Conservation (phyloP, 2,888 invertebrate genomes). For the Margaritifera margaritifera region DNA sequence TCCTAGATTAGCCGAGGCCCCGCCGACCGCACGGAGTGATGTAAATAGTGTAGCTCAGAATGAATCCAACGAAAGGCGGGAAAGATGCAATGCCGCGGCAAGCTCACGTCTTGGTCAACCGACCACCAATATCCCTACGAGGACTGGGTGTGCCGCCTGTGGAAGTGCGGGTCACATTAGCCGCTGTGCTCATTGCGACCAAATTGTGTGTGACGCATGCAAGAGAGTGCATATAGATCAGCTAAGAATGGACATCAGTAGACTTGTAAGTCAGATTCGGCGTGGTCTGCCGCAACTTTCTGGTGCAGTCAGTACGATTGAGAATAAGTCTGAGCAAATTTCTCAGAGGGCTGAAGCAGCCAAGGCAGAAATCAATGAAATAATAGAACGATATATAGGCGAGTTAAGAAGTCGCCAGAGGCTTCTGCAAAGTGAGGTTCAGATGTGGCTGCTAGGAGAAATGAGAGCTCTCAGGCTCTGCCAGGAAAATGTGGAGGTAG, state of each 20-base stretch:
- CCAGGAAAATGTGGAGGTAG: conserved; percentile 94
- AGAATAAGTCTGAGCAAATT: conserved; percentile 90
- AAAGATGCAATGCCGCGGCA: neutral
- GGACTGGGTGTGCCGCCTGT: conserved; percentile 91
- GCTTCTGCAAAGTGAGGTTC: conserved; percentile 77
- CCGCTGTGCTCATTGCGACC: conserved; percentile 97
- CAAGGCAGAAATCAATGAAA: conserved; percentile 88
- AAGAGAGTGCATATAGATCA: conserved; percentile 77
- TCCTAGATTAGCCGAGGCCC: conserved; percentile 12
- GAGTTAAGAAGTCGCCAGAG: conserved; percentile 79
- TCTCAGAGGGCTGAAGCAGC: conserved; percentile 92
- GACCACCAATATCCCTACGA: conserved; percentile 6
- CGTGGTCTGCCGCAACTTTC: conserved; percentile 82
- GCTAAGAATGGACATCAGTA: conserved; percentile 81
- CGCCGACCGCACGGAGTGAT: conserved; percentile 5
- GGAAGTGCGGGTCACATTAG: conserved; percentile 76
- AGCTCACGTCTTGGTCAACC: neutral
- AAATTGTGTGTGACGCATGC: conserved; percentile 96
- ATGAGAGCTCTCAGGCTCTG: conserved; percentile 86
- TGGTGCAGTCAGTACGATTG: conserved; percentile 72
- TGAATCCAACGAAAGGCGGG: conserved; percentile 12
- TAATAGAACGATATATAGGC: conserved; percentile 60
- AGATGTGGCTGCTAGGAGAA: conserved; percentile 92
- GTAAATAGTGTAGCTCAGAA: conserved; percentile 4
- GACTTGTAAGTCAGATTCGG: conserved; percentile 81